These are phyloP conservation scores for Acanthurus leucopareius DNA, from an alignment of 2,797 vertebrate species.

Conservation along the genomic window DNA sequence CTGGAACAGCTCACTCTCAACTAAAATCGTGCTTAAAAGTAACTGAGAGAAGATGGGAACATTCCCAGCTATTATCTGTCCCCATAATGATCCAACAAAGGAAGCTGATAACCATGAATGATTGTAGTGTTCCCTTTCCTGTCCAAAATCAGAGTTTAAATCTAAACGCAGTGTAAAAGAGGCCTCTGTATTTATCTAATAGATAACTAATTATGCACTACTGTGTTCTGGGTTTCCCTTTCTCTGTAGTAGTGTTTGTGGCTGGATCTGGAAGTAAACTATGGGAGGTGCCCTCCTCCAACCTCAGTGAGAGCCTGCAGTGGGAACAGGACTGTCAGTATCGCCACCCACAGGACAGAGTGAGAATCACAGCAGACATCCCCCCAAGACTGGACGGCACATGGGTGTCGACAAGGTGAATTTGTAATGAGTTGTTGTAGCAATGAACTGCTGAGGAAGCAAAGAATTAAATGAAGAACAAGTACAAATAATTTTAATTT, in stretches of 20 bases:
- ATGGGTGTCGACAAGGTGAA: conserved; percentile 92
- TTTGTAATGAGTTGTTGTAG: no score
- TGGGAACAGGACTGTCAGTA: conserved; percentile 89
- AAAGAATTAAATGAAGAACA: neutral
- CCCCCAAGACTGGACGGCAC: conserved; percentile 89
- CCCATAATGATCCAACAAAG: conserved; percentile 32
- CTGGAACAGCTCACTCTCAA: conserved; percentile 54
- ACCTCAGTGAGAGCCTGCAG: conserved; percentile 65
- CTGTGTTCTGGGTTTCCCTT: conserved; percentile 39
- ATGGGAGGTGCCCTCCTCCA: conserved; percentile 83
- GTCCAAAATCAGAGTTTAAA: conserved; percentile 26
- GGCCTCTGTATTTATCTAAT: conserved; percentile 42
- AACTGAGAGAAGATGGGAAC: conserved; percentile 56
- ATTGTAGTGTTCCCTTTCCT: conserved; percentile 18
- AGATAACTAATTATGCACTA: conserved; percentile 32
- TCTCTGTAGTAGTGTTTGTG: conserved; percentile 71
- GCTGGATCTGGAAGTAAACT: conserved; percentile 82
- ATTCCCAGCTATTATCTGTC: conserved; percentile 32
- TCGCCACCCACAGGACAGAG: conserved; percentile 85
- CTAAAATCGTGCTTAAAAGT: conserved; percentile 52
- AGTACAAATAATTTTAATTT: neutral
- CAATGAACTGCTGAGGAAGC: neutral
- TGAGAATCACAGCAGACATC: conserved; percentile 80
- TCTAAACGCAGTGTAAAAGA: conserved; percentile 23
- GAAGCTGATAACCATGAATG: conserved; percentile 34